Evolutionary conservation across 2,113 vertebrate genomes (phyloP).

Genomic region (Nothoprocta pentlandii): DNA sequence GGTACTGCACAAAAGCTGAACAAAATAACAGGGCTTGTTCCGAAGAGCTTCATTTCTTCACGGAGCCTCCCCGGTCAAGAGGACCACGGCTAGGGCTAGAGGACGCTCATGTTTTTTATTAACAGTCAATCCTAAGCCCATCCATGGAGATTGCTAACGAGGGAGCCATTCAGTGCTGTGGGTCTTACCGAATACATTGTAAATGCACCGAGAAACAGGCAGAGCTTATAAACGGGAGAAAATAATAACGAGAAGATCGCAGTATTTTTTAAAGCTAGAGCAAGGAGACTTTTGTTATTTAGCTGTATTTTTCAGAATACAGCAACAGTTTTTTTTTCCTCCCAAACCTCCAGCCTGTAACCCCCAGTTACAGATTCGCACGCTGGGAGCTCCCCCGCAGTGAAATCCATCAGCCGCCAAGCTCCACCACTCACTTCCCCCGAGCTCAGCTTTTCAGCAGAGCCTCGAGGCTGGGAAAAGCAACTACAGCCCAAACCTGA

Average conservation of each 20-base stretch:
- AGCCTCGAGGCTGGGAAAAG: not conserved
- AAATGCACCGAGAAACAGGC: not conserved
- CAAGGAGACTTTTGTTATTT: not conserved
- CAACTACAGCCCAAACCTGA: not conserved
- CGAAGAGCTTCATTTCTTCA: not conserved
- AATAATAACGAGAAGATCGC: not conserved
- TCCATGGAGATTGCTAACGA: not conserved
- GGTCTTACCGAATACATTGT: not conserved
- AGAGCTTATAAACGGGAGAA: not conserved
- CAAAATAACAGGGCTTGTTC: not conserved
- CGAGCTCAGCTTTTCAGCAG: not conserved
- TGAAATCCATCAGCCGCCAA: not conserved
- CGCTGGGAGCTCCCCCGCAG: not conserved
- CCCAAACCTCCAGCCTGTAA: not conserved
- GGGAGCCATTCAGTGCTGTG: not conserved
- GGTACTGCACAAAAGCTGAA: not conserved
- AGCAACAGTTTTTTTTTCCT: not conserved
- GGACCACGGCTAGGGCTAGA: not conserved
- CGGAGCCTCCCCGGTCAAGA: not conserved
- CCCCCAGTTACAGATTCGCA: not conserved
- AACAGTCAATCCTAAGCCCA: not conserved
- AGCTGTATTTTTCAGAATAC: not conserved
- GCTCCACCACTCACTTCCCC: not conserved
- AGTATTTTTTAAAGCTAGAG: not conserved
- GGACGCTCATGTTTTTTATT: not conserved